Evolutionary conservation across 64 coral and sea anemone species (phyloP).

Genomic region (Exaiptasia diaphana): DNA sequence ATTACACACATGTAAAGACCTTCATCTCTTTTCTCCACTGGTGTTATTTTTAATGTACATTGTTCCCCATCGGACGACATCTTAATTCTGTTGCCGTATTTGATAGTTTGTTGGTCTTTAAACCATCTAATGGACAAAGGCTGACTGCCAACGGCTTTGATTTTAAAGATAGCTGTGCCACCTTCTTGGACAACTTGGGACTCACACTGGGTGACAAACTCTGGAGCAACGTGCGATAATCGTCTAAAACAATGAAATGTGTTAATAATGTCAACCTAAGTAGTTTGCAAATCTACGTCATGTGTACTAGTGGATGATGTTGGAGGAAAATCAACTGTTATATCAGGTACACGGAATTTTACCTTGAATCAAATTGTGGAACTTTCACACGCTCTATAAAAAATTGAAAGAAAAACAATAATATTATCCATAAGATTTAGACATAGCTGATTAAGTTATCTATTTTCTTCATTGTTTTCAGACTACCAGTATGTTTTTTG

Average conservation of each 20-base stretch:
- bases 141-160: conserved; percentile 73
- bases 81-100: conserved; percentile 65
- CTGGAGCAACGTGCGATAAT: conserved; percentile 77
- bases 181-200: conserved; percentile 42
- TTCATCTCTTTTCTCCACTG: conserved; percentile 63
- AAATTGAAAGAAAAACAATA: neutral
- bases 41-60: conserved; percentile 64
- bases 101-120: conserved; percentile 74
- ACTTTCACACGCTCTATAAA: conserved; percentile 59
- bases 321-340: neutral
- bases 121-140: conserved; percentile 86
- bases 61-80: conserved; percentile 87
- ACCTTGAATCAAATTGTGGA: conserved; percentile 28
- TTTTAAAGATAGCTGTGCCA: conserved; percentile 55
- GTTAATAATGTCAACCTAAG: too few species aligned
- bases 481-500: neutral
- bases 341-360: neutral
- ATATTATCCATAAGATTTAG: too few species aligned
- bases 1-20: conserved; percentile 91
- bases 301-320: neutral
- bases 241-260: neutral
- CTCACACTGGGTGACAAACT: conserved; percentile 64
- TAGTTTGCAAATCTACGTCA: neutral
- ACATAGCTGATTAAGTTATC: too few species aligned
- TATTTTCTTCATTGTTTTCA: neutral